phyloP scores from a whole-genome alignment of 2,888 invertebrate species.

The Ormyrus rosae region DNA sequence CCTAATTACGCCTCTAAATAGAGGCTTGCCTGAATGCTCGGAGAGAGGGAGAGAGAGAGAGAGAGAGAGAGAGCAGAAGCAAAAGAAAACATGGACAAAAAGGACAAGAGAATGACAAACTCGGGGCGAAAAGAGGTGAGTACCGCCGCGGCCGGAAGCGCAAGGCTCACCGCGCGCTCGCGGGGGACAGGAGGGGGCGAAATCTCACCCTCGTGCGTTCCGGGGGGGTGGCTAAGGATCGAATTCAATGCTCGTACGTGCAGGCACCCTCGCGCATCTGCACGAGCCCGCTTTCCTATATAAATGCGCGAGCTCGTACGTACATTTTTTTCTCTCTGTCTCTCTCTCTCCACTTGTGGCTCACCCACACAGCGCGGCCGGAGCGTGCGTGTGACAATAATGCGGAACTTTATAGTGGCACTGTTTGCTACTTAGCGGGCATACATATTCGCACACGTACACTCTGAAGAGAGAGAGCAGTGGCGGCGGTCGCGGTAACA shows the following conservation, averaged over 20 bases:
- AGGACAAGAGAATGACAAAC: not conserved
- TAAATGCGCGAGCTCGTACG: slow-evolving; percentile 1
- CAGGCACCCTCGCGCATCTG: slow-evolving; percentile 7
- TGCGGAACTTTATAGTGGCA: slow-evolving; percentile 60
- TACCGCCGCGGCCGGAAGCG: no score
- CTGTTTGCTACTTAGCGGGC: slow-evolving; percentile 60
- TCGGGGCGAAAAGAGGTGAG: no score
- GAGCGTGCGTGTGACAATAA: slow-evolving; percentile 58
- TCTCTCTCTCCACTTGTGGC: slow-evolving; percentile 20
- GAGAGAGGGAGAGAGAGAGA: slow-evolving; percentile 8
- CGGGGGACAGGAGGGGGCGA: no score
- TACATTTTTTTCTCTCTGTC: slow-evolving; percentile 19
- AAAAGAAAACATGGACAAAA: no score
- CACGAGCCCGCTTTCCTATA: not conserved
- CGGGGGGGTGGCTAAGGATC: slow-evolving; percentile 51
- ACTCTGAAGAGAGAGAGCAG: not conserved
- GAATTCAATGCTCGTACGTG: slow-evolving; percentile 54
- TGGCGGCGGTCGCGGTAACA: not conserved
- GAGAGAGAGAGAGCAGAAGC: slow-evolving; percentile 29
- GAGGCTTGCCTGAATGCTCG: slow-evolving; percentile 3
- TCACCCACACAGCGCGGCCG: slow-evolving; percentile 13
- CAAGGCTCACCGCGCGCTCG: no score
- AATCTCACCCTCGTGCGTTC: slow-evolving; percentile 37
- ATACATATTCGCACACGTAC: slow-evolving; percentile 26
- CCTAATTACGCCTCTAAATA: slow-evolving; percentile 23